phyloP scores from a whole-genome alignment of 2,113 vertebrate species.

The Nematolebias whitei region DNA sequence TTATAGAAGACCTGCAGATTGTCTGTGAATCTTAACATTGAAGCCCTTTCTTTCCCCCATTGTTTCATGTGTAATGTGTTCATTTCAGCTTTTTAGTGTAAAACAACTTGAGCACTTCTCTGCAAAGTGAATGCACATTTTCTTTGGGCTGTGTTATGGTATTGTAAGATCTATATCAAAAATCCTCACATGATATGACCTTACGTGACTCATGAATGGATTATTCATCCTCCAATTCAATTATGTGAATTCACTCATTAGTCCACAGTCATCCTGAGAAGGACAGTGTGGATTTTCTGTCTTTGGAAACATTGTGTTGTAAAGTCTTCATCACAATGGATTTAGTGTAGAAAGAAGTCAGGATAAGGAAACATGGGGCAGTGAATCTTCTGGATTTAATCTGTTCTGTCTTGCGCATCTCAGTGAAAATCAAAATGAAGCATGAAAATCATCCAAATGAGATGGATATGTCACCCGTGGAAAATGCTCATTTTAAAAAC shows the following conservation, averaged over 20 bases:
- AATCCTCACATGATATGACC: slow-evolving; percentile 7
- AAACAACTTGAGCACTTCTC: background rate
- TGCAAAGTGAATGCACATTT: background rate
- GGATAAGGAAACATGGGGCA: background rate
- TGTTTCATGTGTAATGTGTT: background rate
- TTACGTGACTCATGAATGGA: slow-evolving; percentile 35
- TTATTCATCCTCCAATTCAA: slow-evolving; percentile 35
- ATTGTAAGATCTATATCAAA: background rate
- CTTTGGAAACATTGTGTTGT: slow-evolving; percentile 13
- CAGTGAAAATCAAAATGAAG: background rate
- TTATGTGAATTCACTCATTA: slow-evolving; percentile 10
- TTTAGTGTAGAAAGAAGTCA: slow-evolving; percentile 7
- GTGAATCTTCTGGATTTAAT: slow-evolving; percentile 32
- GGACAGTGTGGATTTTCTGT: slow-evolving; percentile 28
- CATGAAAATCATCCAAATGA: background rate
- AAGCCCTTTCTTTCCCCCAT: no score
- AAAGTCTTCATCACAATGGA: slow-evolving; percentile 20
- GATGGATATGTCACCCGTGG: background rate
- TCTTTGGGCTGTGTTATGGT: background rate
- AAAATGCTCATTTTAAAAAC: background rate
- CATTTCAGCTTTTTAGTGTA: background rate
- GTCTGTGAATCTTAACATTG: no score
- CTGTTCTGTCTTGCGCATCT: slow-evolving; percentile 4
- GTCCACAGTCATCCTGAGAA: background rate
- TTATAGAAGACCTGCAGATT: no score